Evolutionary conservation across 2,888 invertebrate species (phyloP).

Genomic region (Tinea semifulvella): DNA sequence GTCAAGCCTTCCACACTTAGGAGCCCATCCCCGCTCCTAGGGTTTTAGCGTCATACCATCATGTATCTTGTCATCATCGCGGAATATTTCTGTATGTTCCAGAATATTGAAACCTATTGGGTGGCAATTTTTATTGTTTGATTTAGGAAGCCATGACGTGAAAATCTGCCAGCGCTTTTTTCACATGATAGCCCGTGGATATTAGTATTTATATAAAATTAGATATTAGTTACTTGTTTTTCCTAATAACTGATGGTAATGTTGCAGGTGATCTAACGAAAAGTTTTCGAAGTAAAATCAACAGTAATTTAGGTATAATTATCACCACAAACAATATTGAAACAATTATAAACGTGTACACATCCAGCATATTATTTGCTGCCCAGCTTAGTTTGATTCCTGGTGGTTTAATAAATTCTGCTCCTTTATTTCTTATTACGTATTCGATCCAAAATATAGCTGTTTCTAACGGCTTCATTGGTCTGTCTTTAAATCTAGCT

Average conservation of each 20-base stretch:
- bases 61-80: too few relatives aligned
- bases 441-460: constrained; percentile 68
- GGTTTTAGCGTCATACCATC: too few relatives aligned
- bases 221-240: constrained; percentile 1
- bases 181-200: too few relatives aligned
- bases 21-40: too few relatives aligned
- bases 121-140: too few relatives aligned
- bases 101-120: too few relatives aligned
- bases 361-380: constrained; percentile 49
- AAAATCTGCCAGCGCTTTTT: too few relatives aligned
- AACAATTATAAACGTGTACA: constrained; percentile 34
- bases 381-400: constrained; percentile 47
- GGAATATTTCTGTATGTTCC: too few relatives aligned
- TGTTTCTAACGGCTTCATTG: constrained; percentile 52
- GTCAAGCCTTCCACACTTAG: too few relatives aligned
- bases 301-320: constrained; percentile 19
- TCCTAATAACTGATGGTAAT: not conserved
- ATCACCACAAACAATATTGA: constrained; percentile 14
- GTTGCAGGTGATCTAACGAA: not conserved
- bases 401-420: constrained; percentile 56
- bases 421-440: constrained; percentile 63
- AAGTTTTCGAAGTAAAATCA: constrained; percentile 17
- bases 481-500: constrained; percentile 59
- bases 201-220: too few relatives aligned
- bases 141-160: too few relatives aligned